phyloP scores from a whole-genome alignment of 2,797 vertebrate species.

The Xiphorhynchus erythropygius region DNA sequence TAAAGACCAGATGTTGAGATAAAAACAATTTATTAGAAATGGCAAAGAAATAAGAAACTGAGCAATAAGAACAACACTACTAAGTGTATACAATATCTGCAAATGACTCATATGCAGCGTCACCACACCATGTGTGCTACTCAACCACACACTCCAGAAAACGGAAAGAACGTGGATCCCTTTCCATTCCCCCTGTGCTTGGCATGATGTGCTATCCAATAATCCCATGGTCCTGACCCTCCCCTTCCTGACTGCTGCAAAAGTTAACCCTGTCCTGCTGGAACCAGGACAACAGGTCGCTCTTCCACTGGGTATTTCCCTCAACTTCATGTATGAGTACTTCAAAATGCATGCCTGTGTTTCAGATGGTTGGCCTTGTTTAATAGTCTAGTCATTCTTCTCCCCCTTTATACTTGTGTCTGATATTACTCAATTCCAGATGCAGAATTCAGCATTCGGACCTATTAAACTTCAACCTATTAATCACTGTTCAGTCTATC shows the following conservation, averaged over 20 bases:
- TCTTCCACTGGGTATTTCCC: not conserved
- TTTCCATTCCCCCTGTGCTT: too few species aligned
- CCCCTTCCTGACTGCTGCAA: not conserved
- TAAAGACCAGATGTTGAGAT: not conserved
- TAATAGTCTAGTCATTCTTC: not conserved
- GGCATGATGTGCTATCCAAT: not conserved
- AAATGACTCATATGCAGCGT: not conserved
- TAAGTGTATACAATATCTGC: not conserved
- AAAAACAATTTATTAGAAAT: not conserved
- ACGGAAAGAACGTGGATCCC: not conserved
- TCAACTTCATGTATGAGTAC: not conserved
- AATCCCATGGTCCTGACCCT: not conserved
- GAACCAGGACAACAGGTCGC: not conserved
- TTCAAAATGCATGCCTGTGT: not conserved
- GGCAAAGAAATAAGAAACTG: not conserved
- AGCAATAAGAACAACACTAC: not conserved
- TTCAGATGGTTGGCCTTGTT: not conserved
- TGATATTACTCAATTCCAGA: not conserved
- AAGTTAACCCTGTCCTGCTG: not conserved
- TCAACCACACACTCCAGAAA: not conserved
- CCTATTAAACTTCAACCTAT: not conserved
- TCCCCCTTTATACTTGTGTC: not conserved
- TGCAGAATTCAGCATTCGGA: not conserved
- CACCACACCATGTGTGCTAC: not conserved
- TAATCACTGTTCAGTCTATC: not conserved